Evolutionary conservation across 1,140 invertebrate species (phyloP).

Genomic region (Gerris buenoi): DNA sequence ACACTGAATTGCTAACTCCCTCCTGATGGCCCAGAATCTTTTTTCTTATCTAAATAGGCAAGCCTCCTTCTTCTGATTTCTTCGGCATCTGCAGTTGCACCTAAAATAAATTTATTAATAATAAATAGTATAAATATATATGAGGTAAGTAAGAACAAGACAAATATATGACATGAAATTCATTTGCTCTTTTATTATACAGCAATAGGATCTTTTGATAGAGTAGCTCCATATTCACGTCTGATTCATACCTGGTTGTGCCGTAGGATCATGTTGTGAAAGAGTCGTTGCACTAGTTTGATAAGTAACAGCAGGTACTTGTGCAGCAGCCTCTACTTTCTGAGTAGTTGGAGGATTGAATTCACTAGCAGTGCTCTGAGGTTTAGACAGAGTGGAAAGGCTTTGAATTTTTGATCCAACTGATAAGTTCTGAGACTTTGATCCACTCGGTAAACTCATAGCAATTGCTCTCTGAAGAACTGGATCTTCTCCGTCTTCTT

Average conservation of each 20-base stretch:
- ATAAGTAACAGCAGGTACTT: background rate
- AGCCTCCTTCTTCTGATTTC: constrained; percentile 7
- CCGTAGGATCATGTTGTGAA: background rate
- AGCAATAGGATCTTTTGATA: too few relatives aligned
- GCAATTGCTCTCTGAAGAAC: constrained; percentile 5
- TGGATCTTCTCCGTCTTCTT: constrained; percentile 7
- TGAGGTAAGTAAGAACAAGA: too few relatives aligned
- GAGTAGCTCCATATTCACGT: too few relatives aligned
- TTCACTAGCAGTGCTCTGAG: too few relatives aligned
- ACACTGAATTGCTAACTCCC: too few relatives aligned
- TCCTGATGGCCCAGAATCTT: background rate
- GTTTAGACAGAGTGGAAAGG: too few relatives aligned
- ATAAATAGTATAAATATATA: background rate
- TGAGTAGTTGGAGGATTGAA: background rate
- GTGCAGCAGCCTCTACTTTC: background rate
- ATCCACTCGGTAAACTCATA: background rate
- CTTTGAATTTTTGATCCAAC: too few relatives aligned
- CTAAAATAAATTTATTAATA: background rate
- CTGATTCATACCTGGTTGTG: too few relatives aligned
- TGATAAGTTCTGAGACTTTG: too few relatives aligned
- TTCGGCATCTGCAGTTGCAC: background rate
- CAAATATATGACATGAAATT: too few relatives aligned
- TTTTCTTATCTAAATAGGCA: constrained; percentile 7
- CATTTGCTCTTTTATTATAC: too few relatives aligned
- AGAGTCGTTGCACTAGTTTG: background rate